Evolutionary conservation across 2,888 invertebrate species (phyloP).

Genomic region (Adelognathus sp.): DNA sequence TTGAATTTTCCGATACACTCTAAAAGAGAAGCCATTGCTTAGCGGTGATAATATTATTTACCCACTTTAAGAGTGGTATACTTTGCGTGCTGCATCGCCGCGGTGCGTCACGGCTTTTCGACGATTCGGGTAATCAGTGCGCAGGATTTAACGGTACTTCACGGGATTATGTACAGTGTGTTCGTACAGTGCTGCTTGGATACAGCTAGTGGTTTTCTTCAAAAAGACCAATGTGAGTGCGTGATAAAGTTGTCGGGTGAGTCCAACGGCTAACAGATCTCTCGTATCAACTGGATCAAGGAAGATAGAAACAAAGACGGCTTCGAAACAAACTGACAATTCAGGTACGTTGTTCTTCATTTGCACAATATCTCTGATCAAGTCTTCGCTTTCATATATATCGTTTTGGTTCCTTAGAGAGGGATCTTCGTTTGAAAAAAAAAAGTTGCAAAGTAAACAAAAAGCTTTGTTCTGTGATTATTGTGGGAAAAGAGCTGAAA

Average conservation of each 20-base stretch:
- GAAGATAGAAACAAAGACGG: not conserved
- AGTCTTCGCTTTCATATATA: no score
- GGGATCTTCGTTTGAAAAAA: no score
- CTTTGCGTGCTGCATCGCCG: not conserved
- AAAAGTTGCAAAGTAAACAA: no score
- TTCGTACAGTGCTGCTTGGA: not conserved
- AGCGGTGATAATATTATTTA: not conserved
- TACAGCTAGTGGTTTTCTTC: not conserved
- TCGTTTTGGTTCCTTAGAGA: no score
- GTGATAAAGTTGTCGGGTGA: not conserved
- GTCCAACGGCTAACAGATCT: not conserved
- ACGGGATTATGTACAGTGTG: not conserved
- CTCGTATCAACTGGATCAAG: not conserved
- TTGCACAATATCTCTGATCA: no score
- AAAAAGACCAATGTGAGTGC: not conserved
- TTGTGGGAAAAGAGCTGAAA: no score
- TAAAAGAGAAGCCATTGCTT: not conserved
- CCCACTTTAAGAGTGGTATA: not conserved
- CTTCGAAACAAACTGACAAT: not conserved
- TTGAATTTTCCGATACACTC: not conserved
- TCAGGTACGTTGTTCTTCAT: constrained; percentile 4
- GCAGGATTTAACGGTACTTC: not conserved
- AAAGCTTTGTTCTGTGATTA: no score
- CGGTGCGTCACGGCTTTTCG: constrained; percentile 7
- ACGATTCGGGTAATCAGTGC: constrained; percentile 4